Evolutionary conservation across 2,113 vertebrate genomes (phyloP), one percentile per base, ranked within the genome.

Genomic region (Salvelinus namaycush): DNA sequence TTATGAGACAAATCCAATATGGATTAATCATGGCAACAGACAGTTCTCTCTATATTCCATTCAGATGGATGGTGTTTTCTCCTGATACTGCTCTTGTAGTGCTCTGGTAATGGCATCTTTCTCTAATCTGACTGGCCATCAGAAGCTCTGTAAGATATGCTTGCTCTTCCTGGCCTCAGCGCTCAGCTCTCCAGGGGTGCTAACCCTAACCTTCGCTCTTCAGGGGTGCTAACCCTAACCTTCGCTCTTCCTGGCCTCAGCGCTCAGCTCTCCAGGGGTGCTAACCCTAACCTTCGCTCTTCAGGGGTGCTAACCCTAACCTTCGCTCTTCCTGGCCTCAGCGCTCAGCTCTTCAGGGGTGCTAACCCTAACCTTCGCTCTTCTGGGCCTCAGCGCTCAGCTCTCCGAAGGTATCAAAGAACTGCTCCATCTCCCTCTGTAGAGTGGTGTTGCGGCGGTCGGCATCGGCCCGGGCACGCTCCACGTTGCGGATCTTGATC

Each of bases 401-500:
- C 78, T 94, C 89, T 68, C 92, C 81, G 0, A 92, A 94, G 77
- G 89, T 94, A 70, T 92, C 82, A 73, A 95, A 95, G 83, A 95
- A 95, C 48, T 91, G 76, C 79, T 95, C 94, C 92, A 92, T 95
- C 86, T 95, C 94, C 11, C 70, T 89, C 78, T 95, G 93, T 64
- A 96, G 90, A 0, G 54, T 84, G 77, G 83, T 11, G 29, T 96
- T 96, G 22, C 88, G 87, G 31, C 70, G 89, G 88, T 96, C 93
- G 0, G 93, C 93, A 1, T 95, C 93, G 0, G 85, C 91, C 60
- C 91, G 88, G 26, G 92, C 95, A 20, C 76, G 88, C 83, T 96
- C 93, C 11, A 92, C 92, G 2, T 95, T 92, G 64, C 72, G 78
- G 73, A 93, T 91, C 83, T 93, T 93, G 85, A 89, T 87, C 89